Evolutionary conservation across 2,797 vertebrate genomes (phyloP), one percentile per base, ranked within the genome.

Genomic region (Capromys pilorides): DNA sequence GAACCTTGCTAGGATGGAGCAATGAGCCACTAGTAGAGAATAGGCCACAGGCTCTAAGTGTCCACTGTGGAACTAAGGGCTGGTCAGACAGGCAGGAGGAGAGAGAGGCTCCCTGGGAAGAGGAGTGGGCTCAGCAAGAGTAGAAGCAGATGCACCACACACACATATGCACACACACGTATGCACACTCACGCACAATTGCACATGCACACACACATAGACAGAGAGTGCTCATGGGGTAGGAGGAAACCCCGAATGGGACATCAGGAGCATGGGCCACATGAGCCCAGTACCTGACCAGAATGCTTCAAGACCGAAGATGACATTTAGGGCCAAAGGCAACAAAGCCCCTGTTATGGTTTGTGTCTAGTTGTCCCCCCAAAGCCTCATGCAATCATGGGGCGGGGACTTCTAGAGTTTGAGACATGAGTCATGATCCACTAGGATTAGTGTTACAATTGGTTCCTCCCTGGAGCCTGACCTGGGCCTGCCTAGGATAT

Each of bases 111-210:
- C 62, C 39, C 6, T 3, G 2, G 33, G 71, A 45, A 19, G 61
- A 13, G 5, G 11, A 28, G 61, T 13, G 31, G 57, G 28, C 45
- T 61, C 16, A 36, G 57, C 22, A 51, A 31, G 86, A 80, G 80
- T n/a, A 61, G 0, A 0, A 6, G 41, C 54, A 2, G 19, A n/a
- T 6, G 36, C 19, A 1, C 21, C 71, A 28, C 39, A 75, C 5
- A 26, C n/a, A n/a, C n/a, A n/a, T n/a, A n/a, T n/a, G n/a, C n/a
- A n/a, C n/a, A n/a, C n/a, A n/a, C n/a, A n/a, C n/a, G n/a, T n/a
- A n/a, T n/a, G n/a, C n/a, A n/a, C n/a, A n/a, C n/a, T n/a, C n/a
- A n/a, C n/a, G n/a, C n/a, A n/a, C n/a, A n/a, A n/a, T n/a, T n/a
- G n/a, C n/a, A n/a, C n/a, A n/a, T n/a, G n/a, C n/a, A n/a, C n/a